A percentile compares a stretch with the other conserved stretches of the same genome.
These are phyloP conservation scores for Diarsia mendica DNA, from an alignment of 2,888 invertebrate species.

Conservation along the genomic window DNA sequence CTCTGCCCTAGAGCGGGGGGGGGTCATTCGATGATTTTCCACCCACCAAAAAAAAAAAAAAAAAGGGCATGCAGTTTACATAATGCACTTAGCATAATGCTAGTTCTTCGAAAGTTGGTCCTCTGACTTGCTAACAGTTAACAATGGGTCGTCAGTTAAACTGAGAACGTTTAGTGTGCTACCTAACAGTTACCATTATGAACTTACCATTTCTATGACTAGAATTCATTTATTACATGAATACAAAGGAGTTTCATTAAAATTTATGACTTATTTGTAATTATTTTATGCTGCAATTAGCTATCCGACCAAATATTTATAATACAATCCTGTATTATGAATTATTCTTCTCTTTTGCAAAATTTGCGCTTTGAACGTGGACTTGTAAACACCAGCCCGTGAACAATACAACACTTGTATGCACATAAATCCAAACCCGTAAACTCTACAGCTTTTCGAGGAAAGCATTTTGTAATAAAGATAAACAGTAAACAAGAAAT, in stretches of 20 bases:
- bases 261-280: slow-evolving; percentile 3
- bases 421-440: neutral
- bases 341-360: no score
- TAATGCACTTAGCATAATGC: slow-evolving; percentile 18
- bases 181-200: slow-evolving; percentile 38
- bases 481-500: neutral
- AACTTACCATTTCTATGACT: slow-evolving; percentile 14
- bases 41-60: no score
- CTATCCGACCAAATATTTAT: no score
- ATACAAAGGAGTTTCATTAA: neutral
- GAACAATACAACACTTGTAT: no score
- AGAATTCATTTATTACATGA: neutral
- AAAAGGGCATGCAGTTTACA: neutral
- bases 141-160: slow-evolving; percentile 47
- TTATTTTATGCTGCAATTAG: slow-evolving; percentile 17
- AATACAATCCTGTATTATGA: no score
- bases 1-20: no score
- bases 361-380: no score
- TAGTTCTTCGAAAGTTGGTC: slow-evolving; percentile 20
- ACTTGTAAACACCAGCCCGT: no score
- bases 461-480: neutral
- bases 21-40: no score
- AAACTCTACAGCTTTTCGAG: neutral
- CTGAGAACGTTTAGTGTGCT: slow-evolving; percentile 32
- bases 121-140: slow-evolving; percentile 20